These are phyloP conservation scores for Piscicola geometra DNA, from an alignment of 2,888 invertebrate genomes.

Conservation along the genomic window DNA sequence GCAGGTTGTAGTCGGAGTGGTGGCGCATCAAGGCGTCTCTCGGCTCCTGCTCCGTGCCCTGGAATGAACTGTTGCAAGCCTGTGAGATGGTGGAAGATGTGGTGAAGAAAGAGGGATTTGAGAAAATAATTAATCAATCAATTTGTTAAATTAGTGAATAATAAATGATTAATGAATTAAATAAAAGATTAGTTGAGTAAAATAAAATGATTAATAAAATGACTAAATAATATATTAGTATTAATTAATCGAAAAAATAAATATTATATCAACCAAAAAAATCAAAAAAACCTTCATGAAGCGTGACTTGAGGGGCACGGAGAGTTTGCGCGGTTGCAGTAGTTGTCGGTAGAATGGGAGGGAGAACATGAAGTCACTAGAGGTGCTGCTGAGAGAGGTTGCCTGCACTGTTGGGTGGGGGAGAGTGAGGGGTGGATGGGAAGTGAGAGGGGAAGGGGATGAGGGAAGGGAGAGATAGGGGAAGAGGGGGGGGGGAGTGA, in stretches of 20 bases:
- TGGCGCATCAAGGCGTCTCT: not conserved
- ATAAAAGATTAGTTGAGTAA: too few relatives aligned
- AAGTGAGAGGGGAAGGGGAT: too few relatives aligned
- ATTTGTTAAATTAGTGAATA: not conserved
- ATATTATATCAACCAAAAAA: too few relatives aligned
- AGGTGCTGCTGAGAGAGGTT: not conserved
- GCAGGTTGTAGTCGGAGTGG: slow-evolving; percentile 10
- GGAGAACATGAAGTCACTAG: slow-evolving; percentile 1
- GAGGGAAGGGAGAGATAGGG: too few relatives aligned
- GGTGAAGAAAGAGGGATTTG: too few relatives aligned
- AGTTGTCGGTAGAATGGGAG: not conserved
- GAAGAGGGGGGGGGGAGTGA: too few relatives aligned
- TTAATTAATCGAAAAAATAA: too few relatives aligned
- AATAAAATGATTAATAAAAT: too few relatives aligned
- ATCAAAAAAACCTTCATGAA: too few relatives aligned
- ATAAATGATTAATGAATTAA: not conserved
- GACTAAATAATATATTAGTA: too few relatives aligned
- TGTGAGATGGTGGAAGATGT: not conserved
- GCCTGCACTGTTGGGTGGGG: slow-evolving; percentile 1
- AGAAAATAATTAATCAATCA: not conserved
- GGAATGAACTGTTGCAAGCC: slow-evolving; percentile 8
- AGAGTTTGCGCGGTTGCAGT: not conserved
- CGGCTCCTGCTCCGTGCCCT: not conserved
- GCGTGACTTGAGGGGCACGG: not conserved
- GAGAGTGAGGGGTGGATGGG: too few relatives aligned